Percentiles rank a stretch among this genome's conserved stretches.
These are phyloP conservation scores for Psophia crepitans DNA, from an alignment of 2,113 vertebrate genomes.

Conservation along the genomic window DNA sequence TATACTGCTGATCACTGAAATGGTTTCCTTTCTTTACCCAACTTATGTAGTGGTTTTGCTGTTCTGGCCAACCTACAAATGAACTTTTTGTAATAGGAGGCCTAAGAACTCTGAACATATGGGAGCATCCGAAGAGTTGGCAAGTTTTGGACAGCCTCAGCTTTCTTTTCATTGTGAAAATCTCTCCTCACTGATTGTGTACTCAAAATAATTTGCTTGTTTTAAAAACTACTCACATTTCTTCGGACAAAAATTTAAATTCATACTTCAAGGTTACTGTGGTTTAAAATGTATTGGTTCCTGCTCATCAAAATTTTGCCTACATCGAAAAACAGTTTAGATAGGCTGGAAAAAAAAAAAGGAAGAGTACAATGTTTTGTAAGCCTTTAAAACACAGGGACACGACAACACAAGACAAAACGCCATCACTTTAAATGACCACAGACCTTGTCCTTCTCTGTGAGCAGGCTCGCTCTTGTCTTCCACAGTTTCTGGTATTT, in stretches of 20 bases:
- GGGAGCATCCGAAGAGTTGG: background rate
- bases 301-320: background rate
- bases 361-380: background rate
- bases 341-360: background rate
- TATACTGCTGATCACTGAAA: conserved; percentile 33
- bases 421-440: background rate
- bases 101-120: conserved; percentile 19
- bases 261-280: background rate
- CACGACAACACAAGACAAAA: background rate
- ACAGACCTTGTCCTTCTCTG: background rate
- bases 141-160: background rate
- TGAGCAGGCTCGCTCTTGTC: background rate
- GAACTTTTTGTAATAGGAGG: conserved; percentile 49
- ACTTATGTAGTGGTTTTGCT: conserved; percentile 44
- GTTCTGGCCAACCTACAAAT: conserved; percentile 44
- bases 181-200: background rate
- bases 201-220: background rate
- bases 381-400: background rate
- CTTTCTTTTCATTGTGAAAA: background rate
- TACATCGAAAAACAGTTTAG: background rate
- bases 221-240: background rate
- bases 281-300: background rate
- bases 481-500: background rate
- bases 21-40: conserved; percentile 34
- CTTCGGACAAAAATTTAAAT: background rate